Evolutionary conservation across 2,888 invertebrate species (phyloP).

Genomic region (Monochamus alternatus): DNA sequence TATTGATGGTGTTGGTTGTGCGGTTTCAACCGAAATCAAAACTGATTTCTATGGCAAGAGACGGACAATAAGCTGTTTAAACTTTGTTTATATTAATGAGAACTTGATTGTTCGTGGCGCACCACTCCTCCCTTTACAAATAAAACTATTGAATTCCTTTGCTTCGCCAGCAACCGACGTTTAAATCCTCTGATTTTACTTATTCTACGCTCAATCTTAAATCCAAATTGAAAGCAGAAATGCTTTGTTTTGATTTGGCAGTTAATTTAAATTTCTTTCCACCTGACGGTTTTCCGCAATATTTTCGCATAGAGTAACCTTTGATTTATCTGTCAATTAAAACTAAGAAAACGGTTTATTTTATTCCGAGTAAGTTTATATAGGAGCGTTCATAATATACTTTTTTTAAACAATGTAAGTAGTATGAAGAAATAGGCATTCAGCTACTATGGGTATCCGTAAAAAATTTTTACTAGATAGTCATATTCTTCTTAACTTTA

Average conservation of each 20-base stretch:
- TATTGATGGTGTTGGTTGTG: too few relatives aligned
- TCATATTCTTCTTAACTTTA: too few relatives aligned
- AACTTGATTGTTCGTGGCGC: neutral
- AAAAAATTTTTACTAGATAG: too few relatives aligned
- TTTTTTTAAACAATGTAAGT: too few relatives aligned
- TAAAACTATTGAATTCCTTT: neutral
- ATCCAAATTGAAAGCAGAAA: neutral
- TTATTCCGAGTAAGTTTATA: too few relatives aligned
- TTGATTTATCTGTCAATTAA: too few relatives aligned
- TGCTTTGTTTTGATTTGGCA: neutral
- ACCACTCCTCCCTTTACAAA: neutral
- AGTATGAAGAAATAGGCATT: too few relatives aligned
- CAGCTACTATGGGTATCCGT: too few relatives aligned
- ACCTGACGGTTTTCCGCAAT: neutral
- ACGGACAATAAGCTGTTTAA: slow-evolving; percentile 7
- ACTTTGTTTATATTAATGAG: slow-evolving; percentile 13
- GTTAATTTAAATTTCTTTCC: neutral
- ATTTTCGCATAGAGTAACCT: too few relatives aligned
- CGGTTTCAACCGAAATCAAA: too few relatives aligned
- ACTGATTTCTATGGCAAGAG: neutral
- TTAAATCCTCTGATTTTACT: neutral
- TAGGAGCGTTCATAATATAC: too few relatives aligned
- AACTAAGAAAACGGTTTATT: too few relatives aligned
- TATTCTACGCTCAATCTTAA: neutral
- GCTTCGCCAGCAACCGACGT: neutral